Percentiles rank a stretch among this genome's conserved stretches.
phyloP scores from a whole-genome alignment of 2,113 vertebrate genomes.

The Eupsittula cactorum region DNA sequence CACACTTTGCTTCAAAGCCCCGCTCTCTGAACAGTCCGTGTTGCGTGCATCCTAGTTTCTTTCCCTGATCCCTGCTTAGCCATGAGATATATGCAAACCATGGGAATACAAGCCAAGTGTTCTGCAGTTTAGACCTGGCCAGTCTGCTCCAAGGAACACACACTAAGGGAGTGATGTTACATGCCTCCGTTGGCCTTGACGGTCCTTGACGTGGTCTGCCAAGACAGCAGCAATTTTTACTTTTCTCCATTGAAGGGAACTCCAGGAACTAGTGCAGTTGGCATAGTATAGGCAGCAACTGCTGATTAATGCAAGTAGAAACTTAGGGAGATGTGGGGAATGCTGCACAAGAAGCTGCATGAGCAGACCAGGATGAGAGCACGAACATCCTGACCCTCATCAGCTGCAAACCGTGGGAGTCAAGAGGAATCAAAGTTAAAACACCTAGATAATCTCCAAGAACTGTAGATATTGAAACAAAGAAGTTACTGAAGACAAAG shows the following conservation, averaged over 20 bases:
- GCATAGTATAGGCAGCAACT: accelerated
- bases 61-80: background rate
- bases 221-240: background rate
- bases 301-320: background rate
- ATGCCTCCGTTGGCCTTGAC: background rate
- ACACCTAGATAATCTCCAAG: too few relatives aligned
- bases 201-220: background rate
- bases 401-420: too few relatives aligned
- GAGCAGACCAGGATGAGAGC: too few relatives aligned
- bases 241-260: background rate
- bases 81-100: accelerated
- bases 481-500: too few relatives aligned
- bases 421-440: too few relatives aligned
- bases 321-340: background rate
- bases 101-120: background rate
- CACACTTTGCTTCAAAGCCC: background rate
- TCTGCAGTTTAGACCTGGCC: background rate
- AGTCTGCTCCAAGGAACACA: background rate
- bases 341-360: too few relatives aligned
- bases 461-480: too few relatives aligned
- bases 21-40: background rate
- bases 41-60: accelerated
- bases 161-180: background rate
- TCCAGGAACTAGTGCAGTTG: background rate
- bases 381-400: too few relatives aligned